These are phyloP conservation scores for Drosophila chauvacae DNA, from an alignment of 1,140 invertebrate genomes.

Conservation along the genomic window DNA sequence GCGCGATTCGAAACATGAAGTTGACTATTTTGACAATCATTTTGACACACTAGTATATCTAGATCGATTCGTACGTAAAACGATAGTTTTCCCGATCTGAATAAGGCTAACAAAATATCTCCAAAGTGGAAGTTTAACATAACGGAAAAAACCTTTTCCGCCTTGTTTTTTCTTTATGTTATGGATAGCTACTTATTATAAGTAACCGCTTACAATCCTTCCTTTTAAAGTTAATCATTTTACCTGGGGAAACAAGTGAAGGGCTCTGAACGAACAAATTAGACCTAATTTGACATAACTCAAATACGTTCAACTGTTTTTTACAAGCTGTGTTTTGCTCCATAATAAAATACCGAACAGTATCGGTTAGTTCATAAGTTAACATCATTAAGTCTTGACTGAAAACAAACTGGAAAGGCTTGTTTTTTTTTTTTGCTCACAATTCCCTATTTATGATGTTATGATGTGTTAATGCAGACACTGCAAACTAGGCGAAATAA, in stretches of 20 bases:
- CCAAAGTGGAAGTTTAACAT: background rate
- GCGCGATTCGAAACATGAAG: conserved; percentile 2
- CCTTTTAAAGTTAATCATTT: no score
- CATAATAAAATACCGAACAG: background rate
- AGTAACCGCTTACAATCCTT: no score
- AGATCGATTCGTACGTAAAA: background rate
- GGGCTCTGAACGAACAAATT: no score
- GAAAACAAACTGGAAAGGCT: background rate
- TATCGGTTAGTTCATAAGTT: background rate
- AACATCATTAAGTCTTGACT: background rate
- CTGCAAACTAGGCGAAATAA: conserved; percentile 24
- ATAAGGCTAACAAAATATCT: background rate
- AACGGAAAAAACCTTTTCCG: background rate
- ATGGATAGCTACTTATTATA: no score
- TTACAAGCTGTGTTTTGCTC: background rate
- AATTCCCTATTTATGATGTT: conserved; percentile 1
- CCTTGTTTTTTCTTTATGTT: background rate
- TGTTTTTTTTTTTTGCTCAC: background rate
- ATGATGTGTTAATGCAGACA: conserved; percentile 22
- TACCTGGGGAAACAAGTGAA: no score
- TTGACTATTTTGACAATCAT: background rate
- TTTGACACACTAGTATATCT: background rate
- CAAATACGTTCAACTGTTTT: background rate
- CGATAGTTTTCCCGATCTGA: background rate
- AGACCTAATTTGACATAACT: background rate